Conservation (phyloP, 2,888 invertebrate species). For the Pristionchus exspectatus region DNA sequence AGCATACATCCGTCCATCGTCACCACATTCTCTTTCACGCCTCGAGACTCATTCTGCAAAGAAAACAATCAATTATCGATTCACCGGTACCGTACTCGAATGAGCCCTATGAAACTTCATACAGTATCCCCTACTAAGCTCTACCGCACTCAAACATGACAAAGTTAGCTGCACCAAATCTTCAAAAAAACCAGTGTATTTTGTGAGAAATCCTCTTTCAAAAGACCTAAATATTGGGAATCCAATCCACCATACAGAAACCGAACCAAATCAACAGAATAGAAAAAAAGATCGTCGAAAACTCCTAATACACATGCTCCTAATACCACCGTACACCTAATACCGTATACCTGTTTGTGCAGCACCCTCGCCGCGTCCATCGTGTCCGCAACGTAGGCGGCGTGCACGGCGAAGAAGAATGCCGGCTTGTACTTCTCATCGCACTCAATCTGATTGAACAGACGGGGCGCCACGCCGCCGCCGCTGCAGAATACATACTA, state of each 20-base stretch:
- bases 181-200: too few relatives aligned
- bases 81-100: neutral
- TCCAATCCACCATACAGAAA: too few relatives aligned
- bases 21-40: neutral
- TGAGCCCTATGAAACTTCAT: neutral
- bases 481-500: neutral
- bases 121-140: neutral
- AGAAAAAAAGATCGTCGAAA: too few relatives aligned
- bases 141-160: too few relatives aligned
- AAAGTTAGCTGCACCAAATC: too few relatives aligned
- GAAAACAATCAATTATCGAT: neutral
- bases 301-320: too few relatives aligned
- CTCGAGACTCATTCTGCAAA: neutral
- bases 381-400: conserved; percentile 90
- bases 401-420: conserved; percentile 91
- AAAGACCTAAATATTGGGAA: too few relatives aligned
- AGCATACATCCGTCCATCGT: conserved; percentile 16
- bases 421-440: conserved; percentile 86
- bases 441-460: conserved; percentile 92
- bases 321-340: too few relatives aligned
- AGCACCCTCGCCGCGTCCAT: conserved; percentile 88
- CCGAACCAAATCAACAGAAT: too few relatives aligned
- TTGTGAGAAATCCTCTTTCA: too few relatives aligned
- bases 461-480: conserved; percentile 81
- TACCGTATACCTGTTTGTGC: too few relatives aligned